Base-by-base conservation (phyloP, 1,140 invertebrate species). In the Planococcus citri region DNA sequence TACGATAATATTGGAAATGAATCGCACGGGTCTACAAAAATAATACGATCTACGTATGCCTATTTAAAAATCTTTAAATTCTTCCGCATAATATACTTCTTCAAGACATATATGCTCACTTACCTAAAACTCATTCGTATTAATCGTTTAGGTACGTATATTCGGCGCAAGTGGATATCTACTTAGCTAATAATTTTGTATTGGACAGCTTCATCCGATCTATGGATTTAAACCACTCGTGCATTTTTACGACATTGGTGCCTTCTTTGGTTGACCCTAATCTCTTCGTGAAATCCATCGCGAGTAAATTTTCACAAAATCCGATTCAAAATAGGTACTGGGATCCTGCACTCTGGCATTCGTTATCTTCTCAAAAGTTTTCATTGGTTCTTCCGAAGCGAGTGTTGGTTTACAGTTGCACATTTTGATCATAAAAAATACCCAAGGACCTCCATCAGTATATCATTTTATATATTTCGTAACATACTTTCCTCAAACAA, bases 401-500 rank as follows among this genome's bases (percentile, higher is more conserved):
- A 60, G 20, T 9, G 57, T 6, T 20, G 57, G 57, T 22, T 60
- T 60, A 9, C 95, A 94, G 8, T 91, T 88, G 0, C 97, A 80
- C 12, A 98, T 81, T 80, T 98, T 94, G 78, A 89, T 94, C 72
- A 95, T 90, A n/a, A 0, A 97, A 83, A 38, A 97, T 91, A 0
- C 95, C 95, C 29, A 96, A 79, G 0, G 94, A 91, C 95, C 95
- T 97, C 77, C 93, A 95, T n/a, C n/a, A n/a, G n/a, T n/a, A n/a
- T n/a, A n/a, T n/a, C n/a, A n/a, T n/a, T n/a, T n/a, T n/a, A n/a
- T n/a, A n/a, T n/a, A n/a, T n/a, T n/a, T n/a, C n/a, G n/a, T n/a
- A n/a, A n/a, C n/a, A n/a, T n/a, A n/a, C n/a, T n/a, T n/a, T n/a
- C n/a, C n/a, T n/a, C n/a, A n/a, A n/a, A n/a, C n/a, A n/a, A n/a